These are phyloP conservation scores for Gonioctena quinquepunctata DNA, from an alignment of 1,140 invertebrate genomes.

Conservation along the genomic window DNA sequence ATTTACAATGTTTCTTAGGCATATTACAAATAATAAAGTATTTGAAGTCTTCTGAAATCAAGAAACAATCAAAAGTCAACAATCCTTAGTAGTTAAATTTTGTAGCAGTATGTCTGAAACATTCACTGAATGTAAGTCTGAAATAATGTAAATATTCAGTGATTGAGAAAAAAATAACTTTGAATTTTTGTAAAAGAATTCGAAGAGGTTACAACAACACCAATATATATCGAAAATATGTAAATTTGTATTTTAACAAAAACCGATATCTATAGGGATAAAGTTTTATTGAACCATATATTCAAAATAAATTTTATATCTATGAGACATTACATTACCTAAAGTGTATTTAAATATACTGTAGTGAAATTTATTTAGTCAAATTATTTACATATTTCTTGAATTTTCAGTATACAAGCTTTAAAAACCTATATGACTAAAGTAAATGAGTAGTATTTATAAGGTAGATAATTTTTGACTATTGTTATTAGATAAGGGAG, in stretches of 20 bases:
- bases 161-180: constrained; percentile 14
- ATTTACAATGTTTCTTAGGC: neutral
- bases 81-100: constrained; percentile 35
- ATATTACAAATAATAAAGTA: neutral
- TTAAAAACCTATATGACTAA: constrained; percentile 35
- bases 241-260: constrained; percentile 47
- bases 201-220: constrained; percentile 36
- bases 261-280: constrained; percentile 39
- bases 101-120: constrained; percentile 14
- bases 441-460: constrained; percentile 43
- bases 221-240: constrained; percentile 46
- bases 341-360: constrained; percentile 48
- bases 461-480: constrained; percentile 43
- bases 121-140: neutral
- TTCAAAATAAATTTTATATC: constrained; percentile 50
- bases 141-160: constrained; percentile 29
- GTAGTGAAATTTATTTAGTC: constrained; percentile 45
- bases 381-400: constrained; percentile 39
- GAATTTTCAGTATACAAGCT: constrained; percentile 40
- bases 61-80: constrained; percentile 44
- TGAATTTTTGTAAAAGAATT: constrained; percentile 22
- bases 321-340: constrained; percentile 44
- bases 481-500: constrained; percentile 33
- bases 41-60: constrained; percentile 6
- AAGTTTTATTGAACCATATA: constrained; percentile 43